Evolutionary conservation across 1,140 invertebrate species (phyloP).

Genomic region (Procambarus clarkii): DNA sequence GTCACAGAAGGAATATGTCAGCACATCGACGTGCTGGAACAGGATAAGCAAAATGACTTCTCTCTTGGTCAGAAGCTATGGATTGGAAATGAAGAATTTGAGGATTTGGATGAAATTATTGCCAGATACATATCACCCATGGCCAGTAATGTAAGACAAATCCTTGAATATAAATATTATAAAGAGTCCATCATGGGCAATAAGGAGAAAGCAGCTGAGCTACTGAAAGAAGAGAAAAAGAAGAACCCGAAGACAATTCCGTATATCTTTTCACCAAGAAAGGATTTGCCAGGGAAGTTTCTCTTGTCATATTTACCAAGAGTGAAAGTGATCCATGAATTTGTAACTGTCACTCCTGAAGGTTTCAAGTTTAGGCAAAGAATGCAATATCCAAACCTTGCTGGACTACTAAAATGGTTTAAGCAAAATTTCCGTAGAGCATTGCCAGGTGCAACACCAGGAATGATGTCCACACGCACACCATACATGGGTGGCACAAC

Average conservation of each 20-base stretch:
- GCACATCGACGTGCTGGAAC: slow-evolving; percentile 96
- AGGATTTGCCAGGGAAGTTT: slow-evolving; percentile 95
- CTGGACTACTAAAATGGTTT: slow-evolving; percentile 94
- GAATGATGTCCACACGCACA: slow-evolving; percentile 81
- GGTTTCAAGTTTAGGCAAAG: slow-evolving; percentile 92
- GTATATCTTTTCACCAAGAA: slow-evolving; percentile 85
- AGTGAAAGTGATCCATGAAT: slow-evolving; percentile 90
- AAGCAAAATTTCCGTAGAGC: slow-evolving; percentile 97
- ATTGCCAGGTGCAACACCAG: slow-evolving; percentile 85
- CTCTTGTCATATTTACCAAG: slow-evolving; percentile 94
- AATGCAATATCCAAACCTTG: slow-evolving; percentile 90
- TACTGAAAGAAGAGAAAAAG: slow-evolving; percentile 89
- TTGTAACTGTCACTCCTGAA: slow-evolving; percentile 91
- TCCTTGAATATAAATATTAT: slow-evolving; percentile 87
- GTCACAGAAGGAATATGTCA: slow-evolving; percentile 95
- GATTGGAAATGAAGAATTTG: slow-evolving; percentile 94
- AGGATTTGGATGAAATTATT: slow-evolving; percentile 99
- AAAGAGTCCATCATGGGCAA: slow-evolving; percentile 74
- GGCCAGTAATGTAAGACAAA: slow-evolving; percentile 92
- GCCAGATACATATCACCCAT: slow-evolving; percentile 97
- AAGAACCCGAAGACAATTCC: slow-evolving; percentile 92
- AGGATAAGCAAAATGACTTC: slow-evolving; percentile 97
- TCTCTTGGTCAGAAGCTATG: slow-evolving; percentile 92
- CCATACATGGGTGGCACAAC: slow-evolving; percentile 80
- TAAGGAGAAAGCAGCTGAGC: slow-evolving; percentile 90